Percentiles rank a stretch among this genome's conserved stretches.
These are phyloP conservation scores for Amblyornis subalaris DNA, from an alignment of 2,113 vertebrate genomes.

Conservation along the genomic window DNA sequence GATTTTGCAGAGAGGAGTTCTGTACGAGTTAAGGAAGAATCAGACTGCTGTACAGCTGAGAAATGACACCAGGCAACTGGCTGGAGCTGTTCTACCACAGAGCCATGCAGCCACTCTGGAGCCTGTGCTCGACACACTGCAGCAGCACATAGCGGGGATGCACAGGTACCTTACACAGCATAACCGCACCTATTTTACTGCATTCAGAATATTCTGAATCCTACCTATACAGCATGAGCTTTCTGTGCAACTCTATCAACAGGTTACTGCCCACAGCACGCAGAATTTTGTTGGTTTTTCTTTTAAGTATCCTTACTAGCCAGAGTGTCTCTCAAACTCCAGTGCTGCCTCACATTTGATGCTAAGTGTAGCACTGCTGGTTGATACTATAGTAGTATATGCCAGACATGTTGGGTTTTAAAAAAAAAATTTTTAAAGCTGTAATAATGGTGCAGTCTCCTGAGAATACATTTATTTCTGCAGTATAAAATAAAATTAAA, in stretches of 20 bases:
- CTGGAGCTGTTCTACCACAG: neutral
- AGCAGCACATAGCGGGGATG: neutral
- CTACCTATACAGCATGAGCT: neutral
- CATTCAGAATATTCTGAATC: neutral
- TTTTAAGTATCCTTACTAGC: neutral
- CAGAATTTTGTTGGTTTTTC: neutral
- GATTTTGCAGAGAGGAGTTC: neutral
- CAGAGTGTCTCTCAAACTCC: neutral
- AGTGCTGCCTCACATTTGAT: neutral
- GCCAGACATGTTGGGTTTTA: slow-evolving; percentile 19
- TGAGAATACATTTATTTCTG: slow-evolving; percentile 82
- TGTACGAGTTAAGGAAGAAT: neutral
- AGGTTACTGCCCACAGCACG: neutral
- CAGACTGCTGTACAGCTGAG: neutral
- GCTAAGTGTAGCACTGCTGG: neutral
- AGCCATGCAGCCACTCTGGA: fast-evolving
- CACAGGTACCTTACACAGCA: neutral
- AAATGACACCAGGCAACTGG: neutral
- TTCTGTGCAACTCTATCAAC: neutral
- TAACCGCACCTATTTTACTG: neutral
- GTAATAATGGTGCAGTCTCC: slow-evolving; percentile 84
- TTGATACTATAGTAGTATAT: neutral
- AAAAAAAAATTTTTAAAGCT: slow-evolving; percentile 16
- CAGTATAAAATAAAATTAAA: slow-evolving; percentile 79
- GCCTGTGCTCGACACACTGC: neutral